phyloP scores from a whole-genome alignment of 2,113 vertebrate genomes.

The Passer montanus region DNA sequence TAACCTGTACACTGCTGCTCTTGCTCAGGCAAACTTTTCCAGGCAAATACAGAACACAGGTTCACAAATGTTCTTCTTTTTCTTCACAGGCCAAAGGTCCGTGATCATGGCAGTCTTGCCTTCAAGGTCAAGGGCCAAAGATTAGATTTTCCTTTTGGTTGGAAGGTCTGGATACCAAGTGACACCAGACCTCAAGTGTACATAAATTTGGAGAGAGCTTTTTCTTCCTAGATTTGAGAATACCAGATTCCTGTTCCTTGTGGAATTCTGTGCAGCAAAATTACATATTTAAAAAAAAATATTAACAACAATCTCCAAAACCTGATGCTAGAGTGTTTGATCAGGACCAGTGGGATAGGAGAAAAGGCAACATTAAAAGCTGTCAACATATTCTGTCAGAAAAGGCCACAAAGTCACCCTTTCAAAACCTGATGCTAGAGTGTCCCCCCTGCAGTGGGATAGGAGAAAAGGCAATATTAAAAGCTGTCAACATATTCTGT shows the following conservation, averaged over 20 bases:
- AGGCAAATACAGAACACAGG: background rate
- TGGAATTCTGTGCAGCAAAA: background rate
- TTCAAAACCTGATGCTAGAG: background rate
- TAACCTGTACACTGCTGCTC: background rate
- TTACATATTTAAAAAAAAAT: too few relatives aligned
- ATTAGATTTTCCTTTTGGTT: background rate
- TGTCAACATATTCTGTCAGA: background rate
- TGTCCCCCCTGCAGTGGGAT: too few relatives aligned
- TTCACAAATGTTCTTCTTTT: background rate
- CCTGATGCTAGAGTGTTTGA: background rate
- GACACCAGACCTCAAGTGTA: background rate
- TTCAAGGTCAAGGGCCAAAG: background rate
- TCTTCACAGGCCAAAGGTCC: background rate
- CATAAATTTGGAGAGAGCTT: background rate
- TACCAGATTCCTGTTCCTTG: background rate
- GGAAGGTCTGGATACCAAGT: background rate
- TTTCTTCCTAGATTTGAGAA: background rate
- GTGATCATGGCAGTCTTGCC: background rate
- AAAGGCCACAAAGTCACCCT: background rate
- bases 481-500: background rate
- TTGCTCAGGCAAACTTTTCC: background rate
- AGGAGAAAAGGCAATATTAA: background rate
- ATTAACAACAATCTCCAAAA: background rate
- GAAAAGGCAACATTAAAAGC: background rate
- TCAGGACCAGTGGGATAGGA: background rate